Evolutionary conservation across 2,888 invertebrate genomes (phyloP).

Genomic region (Trichogramma evanescens): DNA sequence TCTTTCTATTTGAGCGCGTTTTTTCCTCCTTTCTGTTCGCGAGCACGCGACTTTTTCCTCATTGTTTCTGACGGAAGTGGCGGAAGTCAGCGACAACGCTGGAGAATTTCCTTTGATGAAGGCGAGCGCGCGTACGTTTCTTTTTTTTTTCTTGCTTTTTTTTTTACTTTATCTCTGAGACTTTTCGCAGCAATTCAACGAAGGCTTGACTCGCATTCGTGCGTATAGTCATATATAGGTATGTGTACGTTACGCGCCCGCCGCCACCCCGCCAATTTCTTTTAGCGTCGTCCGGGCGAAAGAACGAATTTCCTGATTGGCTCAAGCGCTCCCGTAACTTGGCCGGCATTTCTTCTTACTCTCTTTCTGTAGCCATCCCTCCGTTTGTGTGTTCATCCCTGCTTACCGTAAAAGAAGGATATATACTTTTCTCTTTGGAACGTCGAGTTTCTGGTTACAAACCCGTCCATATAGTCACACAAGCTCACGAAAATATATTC

Average conservation of each 20-base stretch:
- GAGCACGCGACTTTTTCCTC: not conserved
- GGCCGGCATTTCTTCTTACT: slow-evolving; percentile 13
- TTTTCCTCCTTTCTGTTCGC: not conserved
- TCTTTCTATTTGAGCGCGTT: not conserved
- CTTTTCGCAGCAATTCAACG: too few species aligned
- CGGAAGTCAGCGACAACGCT: slow-evolving; percentile 18
- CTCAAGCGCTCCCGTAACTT: slow-evolving; percentile 12
- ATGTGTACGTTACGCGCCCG: not conserved
- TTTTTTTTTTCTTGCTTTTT: too few species aligned
- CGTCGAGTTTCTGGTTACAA: too few species aligned
- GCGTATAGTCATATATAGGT: too few species aligned
- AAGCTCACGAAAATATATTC: too few species aligned
- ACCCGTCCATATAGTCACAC: too few species aligned
- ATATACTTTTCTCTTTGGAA: slow-evolving; percentile 2
- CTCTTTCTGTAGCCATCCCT: not conserved
- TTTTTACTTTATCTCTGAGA: too few species aligned
- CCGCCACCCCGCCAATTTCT: slow-evolving; percentile 10
- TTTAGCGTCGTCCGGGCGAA: slow-evolving; percentile 22
- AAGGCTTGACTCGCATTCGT: too few species aligned
- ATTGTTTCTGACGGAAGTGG: slow-evolving; percentile 16
- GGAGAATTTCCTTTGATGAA: slow-evolving; percentile 22
- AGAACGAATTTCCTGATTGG: slow-evolving; percentile 28
- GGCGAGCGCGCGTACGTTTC: not conserved
- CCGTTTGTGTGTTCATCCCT: too few species aligned
- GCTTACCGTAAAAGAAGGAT: slow-evolving; percentile 17